Evolutionary conservation across 2,113 vertebrate species (phyloP), one percentile per base, ranked within the genome.

Genomic region (Vimba vimba): DNA sequence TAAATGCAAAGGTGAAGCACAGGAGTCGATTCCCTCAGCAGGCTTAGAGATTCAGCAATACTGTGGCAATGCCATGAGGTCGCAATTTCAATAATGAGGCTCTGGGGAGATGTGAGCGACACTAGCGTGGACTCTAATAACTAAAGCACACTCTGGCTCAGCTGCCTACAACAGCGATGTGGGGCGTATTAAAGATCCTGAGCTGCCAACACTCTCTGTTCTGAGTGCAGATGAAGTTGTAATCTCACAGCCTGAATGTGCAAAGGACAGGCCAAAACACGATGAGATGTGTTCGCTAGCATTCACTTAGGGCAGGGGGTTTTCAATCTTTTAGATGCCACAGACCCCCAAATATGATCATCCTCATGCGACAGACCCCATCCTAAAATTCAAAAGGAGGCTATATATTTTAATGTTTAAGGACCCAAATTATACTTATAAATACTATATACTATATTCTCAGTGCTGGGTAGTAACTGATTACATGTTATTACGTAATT

Each of bases 161-260:
- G 60, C 60, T 33, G n/a, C 36, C 12, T 62, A 62, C 13, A 62
- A 79, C 36, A 79, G 78, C 0, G 4, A 27, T 13, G 79, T 30
- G 79, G n/a, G 25, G 50, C 1, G n/a, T 33, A 81, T 68, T 66
- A 30, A 47, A 81, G n/a, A 55, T 52, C 27, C 4, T 6, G 43
- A 50, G 45, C 62, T 82, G 79, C 79, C 79, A 82, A 52, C 45
- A 36, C 39, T 15, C 79, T 50, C 62, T 69, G 62, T 82, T 69
- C 30, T 82, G 45, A 69, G 62, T 52, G 79, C 45, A 82, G 45
- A 82, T 82, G 60, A 82, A 82, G 62, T 69, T 69, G 79, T 82
- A 82, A 66, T 82, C 45, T 82, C 43, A 50, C 62, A 66, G 45
- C 25, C 62, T 30, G 19, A 66, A 81, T 21, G 17, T 27, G 6